Percentiles rank a stretch among this genome's conserved stretches.
Conservation (phyloP, 37 sponge, comb jelly and placozoan genomes). For the Cladorhizidae sp. region DNA sequence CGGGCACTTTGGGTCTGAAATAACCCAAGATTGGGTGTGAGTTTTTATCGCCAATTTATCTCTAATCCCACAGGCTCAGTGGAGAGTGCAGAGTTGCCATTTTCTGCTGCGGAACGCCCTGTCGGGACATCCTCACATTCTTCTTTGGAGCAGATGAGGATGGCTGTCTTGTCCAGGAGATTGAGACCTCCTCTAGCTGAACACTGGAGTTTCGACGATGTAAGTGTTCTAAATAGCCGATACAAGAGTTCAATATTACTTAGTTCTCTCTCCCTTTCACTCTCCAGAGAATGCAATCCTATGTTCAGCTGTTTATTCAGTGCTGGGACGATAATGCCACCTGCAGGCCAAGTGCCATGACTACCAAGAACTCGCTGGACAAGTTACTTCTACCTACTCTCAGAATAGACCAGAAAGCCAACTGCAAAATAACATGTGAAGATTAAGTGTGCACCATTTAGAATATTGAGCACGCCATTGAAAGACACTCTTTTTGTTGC, state of each 20-base stretch:
- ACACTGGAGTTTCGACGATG: conserved; percentile 53
- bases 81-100: conserved; percentile 39
- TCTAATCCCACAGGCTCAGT: conserved; percentile 5
- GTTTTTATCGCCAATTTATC: no score
- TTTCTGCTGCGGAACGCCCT: conserved; percentile 24
- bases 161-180: conserved; percentile 13
- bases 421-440: neutral
- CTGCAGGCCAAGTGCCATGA: conserved; percentile 53
- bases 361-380: conserved; percentile 67
- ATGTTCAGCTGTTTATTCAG: conserved; percentile 34
- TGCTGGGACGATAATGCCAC: conserved; percentile 54
- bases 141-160: conserved; percentile 45
- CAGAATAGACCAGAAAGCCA: neutral
- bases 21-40: no score
- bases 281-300: conserved; percentile 35
- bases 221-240: conserved; percentile 6
- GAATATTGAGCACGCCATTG: no score
- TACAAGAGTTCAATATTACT: neutral
- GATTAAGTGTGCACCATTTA: no score
- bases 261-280: neutral
- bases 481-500: no score
- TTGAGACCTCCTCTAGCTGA: conserved; percentile 49
- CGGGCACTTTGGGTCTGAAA: no score
- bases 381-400: conserved; percentile 35
- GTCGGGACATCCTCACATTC: neutral